Evolutionary conservation across 2,888 invertebrate genomes (phyloP).

Genomic region (Tetranychus truncatus): DNA sequence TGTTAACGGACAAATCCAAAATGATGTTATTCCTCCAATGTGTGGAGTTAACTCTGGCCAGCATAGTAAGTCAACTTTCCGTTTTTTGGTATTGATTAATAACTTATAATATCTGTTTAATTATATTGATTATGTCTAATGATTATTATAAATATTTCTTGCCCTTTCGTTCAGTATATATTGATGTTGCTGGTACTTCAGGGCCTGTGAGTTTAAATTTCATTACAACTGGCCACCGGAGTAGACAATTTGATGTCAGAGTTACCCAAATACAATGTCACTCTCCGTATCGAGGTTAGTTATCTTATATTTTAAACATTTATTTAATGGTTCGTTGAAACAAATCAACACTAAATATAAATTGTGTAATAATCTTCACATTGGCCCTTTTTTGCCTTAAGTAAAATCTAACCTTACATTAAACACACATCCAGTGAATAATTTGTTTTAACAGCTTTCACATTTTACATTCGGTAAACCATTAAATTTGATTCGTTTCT

Average conservation of each 20-base stretch:
- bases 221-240: constrained; percentile 18
- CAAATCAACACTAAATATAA: no score
- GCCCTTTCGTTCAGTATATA: constrained; percentile 15
- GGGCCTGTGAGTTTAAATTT: constrained; percentile 21
- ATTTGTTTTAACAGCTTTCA: no score
- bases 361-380: no score
- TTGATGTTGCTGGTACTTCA: constrained; percentile 13
- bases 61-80: constrained; percentile 15
- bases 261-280: constrained; percentile 19
- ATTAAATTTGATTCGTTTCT: neutral
- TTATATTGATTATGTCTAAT: neutral
- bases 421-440: no score
- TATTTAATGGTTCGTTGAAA: neutral
- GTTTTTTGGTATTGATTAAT: neutral
- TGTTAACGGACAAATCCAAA: constrained; percentile 20
- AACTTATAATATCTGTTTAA: neutral
- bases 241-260: constrained; percentile 19
- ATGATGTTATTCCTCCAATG: constrained; percentile 21
- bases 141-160: neutral
- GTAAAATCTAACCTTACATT: no score
- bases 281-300: constrained; percentile 17
- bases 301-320: neutral
- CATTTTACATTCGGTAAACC: no score
- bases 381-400: no score
- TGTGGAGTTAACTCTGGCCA: constrained; percentile 22